A percentile compares a stretch with the other conserved stretches of the same genome.
Conservation (phyloP, 2,797 vertebrate species). For the Semotilus atromaculatus region DNA sequence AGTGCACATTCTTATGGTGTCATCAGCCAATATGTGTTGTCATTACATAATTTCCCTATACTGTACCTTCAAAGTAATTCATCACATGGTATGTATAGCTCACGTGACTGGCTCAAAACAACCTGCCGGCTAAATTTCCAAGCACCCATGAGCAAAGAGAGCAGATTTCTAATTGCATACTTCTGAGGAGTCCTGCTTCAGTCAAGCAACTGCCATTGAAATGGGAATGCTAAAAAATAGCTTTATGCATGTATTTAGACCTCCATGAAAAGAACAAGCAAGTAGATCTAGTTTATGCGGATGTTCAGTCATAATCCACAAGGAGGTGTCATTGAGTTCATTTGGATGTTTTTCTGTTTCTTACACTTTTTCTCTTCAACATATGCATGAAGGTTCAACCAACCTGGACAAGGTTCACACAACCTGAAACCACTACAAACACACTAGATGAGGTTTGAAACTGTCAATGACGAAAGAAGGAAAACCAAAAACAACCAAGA, state of each 20-base stretch:
- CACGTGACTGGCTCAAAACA: too few relatives aligned
- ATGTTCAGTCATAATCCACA: conserved; percentile 8
- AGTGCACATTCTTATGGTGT: too few relatives aligned
- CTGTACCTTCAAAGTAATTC: too few relatives aligned
- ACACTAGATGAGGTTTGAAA: not conserved
- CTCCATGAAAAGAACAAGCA: not conserved
- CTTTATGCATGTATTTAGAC: not conserved
- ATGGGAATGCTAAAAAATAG: not conserved
- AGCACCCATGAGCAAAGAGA: too few relatives aligned
- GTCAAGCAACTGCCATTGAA: not conserved
- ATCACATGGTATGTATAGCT: too few relatives aligned
- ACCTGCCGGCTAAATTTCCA: too few relatives aligned
- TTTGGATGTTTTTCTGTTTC: not conserved
- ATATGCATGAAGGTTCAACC: conserved; percentile 11
- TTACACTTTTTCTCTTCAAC: not conserved
- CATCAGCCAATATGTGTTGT: too few relatives aligned
- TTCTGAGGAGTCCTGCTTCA: not conserved
- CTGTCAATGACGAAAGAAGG: not conserved
- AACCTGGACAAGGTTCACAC: conserved; percentile 1
- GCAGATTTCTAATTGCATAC: not conserved
- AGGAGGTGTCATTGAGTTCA: conserved; percentile 15
- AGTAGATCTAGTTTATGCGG: not conserved
- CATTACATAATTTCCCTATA: too few relatives aligned
- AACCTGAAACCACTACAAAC: conserved; percentile 19
- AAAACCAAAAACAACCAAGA: not conserved